These are phyloP conservation scores for Gopherus flavomarginatus DNA, from an alignment of 2,113 vertebrate species.

Conservation along the genomic window DNA sequence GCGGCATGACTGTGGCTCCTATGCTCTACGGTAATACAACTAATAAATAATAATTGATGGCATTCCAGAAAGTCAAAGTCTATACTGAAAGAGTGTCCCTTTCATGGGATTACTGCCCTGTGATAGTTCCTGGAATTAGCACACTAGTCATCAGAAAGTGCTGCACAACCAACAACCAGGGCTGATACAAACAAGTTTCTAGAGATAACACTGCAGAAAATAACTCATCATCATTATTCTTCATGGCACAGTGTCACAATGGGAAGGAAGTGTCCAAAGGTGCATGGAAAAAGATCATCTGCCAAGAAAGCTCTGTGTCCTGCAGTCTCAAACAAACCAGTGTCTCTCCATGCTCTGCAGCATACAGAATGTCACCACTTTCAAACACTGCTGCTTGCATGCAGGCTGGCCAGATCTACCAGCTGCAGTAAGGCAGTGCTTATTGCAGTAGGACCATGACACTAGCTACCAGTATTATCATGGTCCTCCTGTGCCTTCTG, in stretches of 20 bases:
- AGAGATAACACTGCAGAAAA: not conserved
- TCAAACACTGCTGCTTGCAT: not conserved
- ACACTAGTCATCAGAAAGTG: not conserved
- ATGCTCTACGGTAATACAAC: not conserved
- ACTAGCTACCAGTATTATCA: not conserved
- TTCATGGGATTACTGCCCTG: not conserved
- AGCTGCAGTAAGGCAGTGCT: too few relatives aligned
- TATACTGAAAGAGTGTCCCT: not conserved
- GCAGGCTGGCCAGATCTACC: not conserved
- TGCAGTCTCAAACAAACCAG: not conserved
- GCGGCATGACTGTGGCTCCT: not conserved
- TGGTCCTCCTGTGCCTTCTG: not conserved
- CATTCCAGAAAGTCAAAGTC: not conserved
- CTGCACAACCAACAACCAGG: not conserved
- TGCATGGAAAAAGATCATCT: not conserved
- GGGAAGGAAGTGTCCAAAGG: not conserved
- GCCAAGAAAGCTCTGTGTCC: not conserved
- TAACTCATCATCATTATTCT: not conserved
- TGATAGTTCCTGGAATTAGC: not conserved
- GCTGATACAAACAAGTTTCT: not conserved
- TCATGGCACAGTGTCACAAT: not conserved
- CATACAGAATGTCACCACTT: not conserved
- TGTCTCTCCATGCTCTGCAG: not conserved
- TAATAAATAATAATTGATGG: not conserved
- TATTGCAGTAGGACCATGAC: not conserved